Evolutionary conservation across 2,113 vertebrate species (phyloP), one percentile per base, ranked within the genome.

Genomic region (Engystomops pustulosus): DNA sequence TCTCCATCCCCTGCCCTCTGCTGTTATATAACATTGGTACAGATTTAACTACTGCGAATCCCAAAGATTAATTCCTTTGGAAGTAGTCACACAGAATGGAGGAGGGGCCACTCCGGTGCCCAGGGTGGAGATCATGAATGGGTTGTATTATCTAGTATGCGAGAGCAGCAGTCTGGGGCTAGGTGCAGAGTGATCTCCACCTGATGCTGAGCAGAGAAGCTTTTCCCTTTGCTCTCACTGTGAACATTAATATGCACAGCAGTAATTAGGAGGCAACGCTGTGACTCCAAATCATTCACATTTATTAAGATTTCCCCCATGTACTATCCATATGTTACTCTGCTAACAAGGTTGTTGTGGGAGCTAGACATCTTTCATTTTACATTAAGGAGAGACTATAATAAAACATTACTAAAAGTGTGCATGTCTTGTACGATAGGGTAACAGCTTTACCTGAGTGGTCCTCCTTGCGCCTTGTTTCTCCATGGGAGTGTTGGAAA

Each of bases 21-120:
- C 86, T 51, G 14, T 91, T 91, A 90, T 86, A 83, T 89, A 92
- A 90, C 81, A 25, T 85, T 86, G 85, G 86, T 87, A 32, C 87
- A 89, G 90, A 87, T 88, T 91, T 89, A 89, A 86, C 87, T 87
- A 87, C 86, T 88, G 79, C 88, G 89, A 88, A 90, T 87, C 87
- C 89, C 87, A 87, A 83, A 88, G 88, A 91, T 91, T 91, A 90
- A 90, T 89, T 87, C 88, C 80, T 36, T 65, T 0, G 0, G 80
- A 41, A 27, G 38, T 71, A 34, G 53, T 20, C 58, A 62, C 9
- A 14, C 44, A 67, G 15, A 44, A n/a, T 38, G 32, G 67, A 58
- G 75, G 76, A 85, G 65, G 25, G 36, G 53, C n/a, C n/a, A 17
- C 53, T 27, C 6, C 49, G 14, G 38, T 12, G 25, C 11, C 49